Evolutionary conservation across 2,888 invertebrate genomes (phyloP).

Genomic region (Ormyrus labotus): DNA sequence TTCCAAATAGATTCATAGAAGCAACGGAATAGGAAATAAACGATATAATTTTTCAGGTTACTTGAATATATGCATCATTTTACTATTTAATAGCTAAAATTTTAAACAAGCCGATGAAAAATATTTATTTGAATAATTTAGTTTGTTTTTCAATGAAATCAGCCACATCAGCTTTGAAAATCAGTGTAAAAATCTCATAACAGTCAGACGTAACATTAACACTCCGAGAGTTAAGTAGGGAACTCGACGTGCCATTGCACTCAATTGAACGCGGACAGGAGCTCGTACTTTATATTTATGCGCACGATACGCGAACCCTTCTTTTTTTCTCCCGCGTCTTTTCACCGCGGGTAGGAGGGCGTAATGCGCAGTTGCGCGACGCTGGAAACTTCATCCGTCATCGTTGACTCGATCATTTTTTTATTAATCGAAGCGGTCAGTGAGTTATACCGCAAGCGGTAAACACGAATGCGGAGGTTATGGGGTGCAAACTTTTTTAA

Average conservation of each 20-base stretch:
- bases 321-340: not conserved
- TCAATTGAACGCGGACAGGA: conserved; percentile 9
- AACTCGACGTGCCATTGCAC: conserved; percentile 2
- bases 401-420: conserved; percentile 47
- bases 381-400: conserved; percentile 7
- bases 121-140: no score
- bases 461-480: not conserved
- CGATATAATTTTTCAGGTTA: no score
- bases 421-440: conserved; percentile 31
- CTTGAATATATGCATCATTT: no score
- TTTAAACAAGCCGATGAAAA: no score
- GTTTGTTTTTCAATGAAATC: no score
- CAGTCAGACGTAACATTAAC: no score
- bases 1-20: no score
- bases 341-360: not conserved
- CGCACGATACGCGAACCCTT: not conserved
- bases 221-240: not conserved
- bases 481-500: no score
- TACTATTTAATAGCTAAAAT: no score
- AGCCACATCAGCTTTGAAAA: no score
- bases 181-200: no score
- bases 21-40: no score
- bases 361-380: conserved; percentile 14
- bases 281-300: conserved; percentile 15
- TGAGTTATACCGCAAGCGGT: conserved; percentile 18